Base-by-base conservation (phyloP, 1,140 invertebrate genomes). In the Neodiprion lecontei region DNA sequence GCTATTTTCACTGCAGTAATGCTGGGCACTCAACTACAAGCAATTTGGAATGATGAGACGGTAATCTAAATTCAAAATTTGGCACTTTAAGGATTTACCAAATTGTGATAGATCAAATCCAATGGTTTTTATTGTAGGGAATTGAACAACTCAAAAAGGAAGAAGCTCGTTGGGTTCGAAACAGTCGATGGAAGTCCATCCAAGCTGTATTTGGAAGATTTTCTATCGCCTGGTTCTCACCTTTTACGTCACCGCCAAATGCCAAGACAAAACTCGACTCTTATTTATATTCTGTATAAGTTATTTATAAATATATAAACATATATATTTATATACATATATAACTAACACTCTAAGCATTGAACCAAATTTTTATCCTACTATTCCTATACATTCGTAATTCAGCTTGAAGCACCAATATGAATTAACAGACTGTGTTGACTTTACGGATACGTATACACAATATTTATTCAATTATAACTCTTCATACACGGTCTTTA, bases 1-100 rank as follows among this genome's bases (percentile, higher is more conserved):
- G 96, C 98, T 14, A 98, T 99, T 79, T 99, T 99, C 88, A 99
- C 98, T 7, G 94, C 94, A 48, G 97, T 99, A 9, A 99, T 99
- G 99, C 93, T 99, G 81, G 95, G 95, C 49, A 97, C 97, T 1
- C 97, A 99, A 88, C 87, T 99, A n/a, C 96, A 97, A 85, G 97
- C 98, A 11, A 99, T 99, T 83, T 99, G 97, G 92, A 96, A 97
- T 84, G 99, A 99, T 90, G 97, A 99, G 91, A 99, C 98, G 78
- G 97, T 97, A 89, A 86, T 90, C 89, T 76, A 49, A 67, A 65
- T 9, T 73, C 65, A 14, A 14, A n/a, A 17, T 23, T 12, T 11
- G 7, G 10, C n/a, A 72, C 4, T 23, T 76, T 23, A 0, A 10
- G 4, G 66, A 7, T 67, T 11, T 17, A 49, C 67, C 67, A 47